Base-by-base conservation (phyloP, 2,888 invertebrate species). In the Lasioglossum calceatum region DNA sequence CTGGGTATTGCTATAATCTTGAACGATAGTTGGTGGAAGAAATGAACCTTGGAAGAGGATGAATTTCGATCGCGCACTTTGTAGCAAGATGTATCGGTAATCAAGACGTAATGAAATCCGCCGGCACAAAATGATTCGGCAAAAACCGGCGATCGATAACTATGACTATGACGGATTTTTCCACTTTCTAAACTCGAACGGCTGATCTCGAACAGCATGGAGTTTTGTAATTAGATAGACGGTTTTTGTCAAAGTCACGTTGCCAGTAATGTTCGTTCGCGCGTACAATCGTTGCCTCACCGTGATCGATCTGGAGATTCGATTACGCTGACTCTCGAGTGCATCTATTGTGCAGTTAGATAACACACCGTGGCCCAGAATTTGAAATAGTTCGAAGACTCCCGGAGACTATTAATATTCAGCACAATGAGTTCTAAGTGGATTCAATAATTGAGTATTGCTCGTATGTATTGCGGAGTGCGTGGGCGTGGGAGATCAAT, bases 261-360 rank as follows among this genome's bases (percentile, higher is more conserved):
- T 94, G 92, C 94, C 93, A 93, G 94, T 93, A 94, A 93, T 94
- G 94, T 90, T 94, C 94, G 93, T 92, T 94, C 90, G 94, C 93
- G 95, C 94, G 94, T 94, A 92, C 90, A 94, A 92, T 90, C 90
- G 91, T 94, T 93, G 91, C 93, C 91, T 91, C 92, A 93, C 92
- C 91, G 90, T 44, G 79, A 77, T 77, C 50, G 79, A 50, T 71
- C 72, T 67, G 72, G 77, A 82, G 81, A 67, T 70, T 82, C 80
- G 76, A 82, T 81, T 77, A 79, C 77, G 75, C 82, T 61, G 71
- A 54, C 54, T 3, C 64, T 71, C 70, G 77, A 82, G 39, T 70
- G 39, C 39, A 70, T 39, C 70, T 39, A 39, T 39, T 39, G 39
- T 70, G 36, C 70, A 42, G 23, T 70, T 23, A 23, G 70, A 70